A percentile compares a stretch with the other conserved stretches of the same genome.
Evolutionary conservation across 1,140 invertebrate species (phyloP).

Genomic region (Geopemphigus sp.): DNA sequence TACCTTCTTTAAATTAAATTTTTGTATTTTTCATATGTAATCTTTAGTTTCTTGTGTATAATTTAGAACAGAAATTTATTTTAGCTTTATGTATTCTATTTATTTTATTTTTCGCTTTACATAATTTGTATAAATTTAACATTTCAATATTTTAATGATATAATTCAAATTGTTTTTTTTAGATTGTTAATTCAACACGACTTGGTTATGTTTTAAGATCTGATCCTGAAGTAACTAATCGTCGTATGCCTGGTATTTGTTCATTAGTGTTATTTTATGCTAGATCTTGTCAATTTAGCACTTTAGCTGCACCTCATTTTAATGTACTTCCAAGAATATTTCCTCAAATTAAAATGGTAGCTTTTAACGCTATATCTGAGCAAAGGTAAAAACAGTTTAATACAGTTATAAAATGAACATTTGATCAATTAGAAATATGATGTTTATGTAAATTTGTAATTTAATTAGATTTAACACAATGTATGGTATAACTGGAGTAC

Average conservation of each 20-base stretch:
- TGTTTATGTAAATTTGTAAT: conserved; percentile 16
- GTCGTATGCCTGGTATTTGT: conserved; percentile 66
- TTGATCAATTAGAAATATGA: not conserved
- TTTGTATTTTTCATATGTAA: too few relatives aligned
- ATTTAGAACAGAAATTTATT: too few relatives aligned
- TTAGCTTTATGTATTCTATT: too few relatives aligned
- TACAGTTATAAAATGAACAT: conserved; percentile 10
- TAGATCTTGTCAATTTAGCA: conserved; percentile 84
- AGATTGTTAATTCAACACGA: conserved; percentile 62
- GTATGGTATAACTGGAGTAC: conserved; percentile 91
- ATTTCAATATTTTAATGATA: not conserved
- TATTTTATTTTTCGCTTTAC: not conserved
- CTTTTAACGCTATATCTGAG: conserved; percentile 84
- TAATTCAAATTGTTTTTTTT: conserved; percentile 43
- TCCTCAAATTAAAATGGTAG: conserved; percentile 82
- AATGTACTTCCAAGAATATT: conserved; percentile 84
- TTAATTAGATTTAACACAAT: conserved; percentile 76
- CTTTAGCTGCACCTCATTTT: conserved; percentile 81
- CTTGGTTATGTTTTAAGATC: conserved; percentile 60
- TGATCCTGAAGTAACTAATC: conserved; percentile 59
- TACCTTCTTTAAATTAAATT: too few relatives aligned
- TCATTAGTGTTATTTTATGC: conserved; percentile 85
- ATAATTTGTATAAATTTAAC: not conserved
- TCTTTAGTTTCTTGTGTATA: too few relatives aligned
- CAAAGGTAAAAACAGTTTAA: conserved; percentile 61